Conservation (phyloP, 2,888 invertebrate species). For the Volucella inflata region DNA sequence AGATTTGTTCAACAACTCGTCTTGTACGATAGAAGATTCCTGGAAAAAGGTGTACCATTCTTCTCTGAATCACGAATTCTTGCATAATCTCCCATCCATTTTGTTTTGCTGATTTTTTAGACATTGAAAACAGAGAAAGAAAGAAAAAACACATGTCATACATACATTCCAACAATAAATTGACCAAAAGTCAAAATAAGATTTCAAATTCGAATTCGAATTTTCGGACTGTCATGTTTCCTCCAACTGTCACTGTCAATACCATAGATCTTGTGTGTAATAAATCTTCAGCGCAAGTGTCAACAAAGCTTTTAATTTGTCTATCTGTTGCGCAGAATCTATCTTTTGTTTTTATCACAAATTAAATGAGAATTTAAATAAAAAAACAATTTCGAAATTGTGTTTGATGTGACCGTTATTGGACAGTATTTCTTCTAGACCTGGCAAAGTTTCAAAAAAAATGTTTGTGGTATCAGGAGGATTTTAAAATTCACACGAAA, state of each 20-base stretch:
- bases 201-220: constrained; percentile 35
- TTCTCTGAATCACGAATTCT: constrained; percentile 47
- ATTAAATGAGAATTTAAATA: constrained; percentile 29
- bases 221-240: constrained; percentile 10
- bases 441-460: constrained; percentile 19
- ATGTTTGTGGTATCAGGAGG: constrained; percentile 35
- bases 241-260: constrained; percentile 26
- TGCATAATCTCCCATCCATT: too few relatives aligned
- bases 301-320: constrained; percentile 19
- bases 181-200: constrained; percentile 62
- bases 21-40: constrained; percentile 28
- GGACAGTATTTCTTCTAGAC: background rate
- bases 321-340: background rate
- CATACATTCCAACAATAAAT: constrained; percentile 50
- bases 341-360: constrained; percentile 6
- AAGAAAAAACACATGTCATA: constrained; percentile 4
- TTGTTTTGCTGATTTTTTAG: background rate
- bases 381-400: constrained; percentile 27
- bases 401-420: constrained; percentile 41
- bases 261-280: constrained; percentile 17
- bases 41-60: constrained; percentile 44
- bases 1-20: constrained; percentile 47
- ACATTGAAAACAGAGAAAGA: background rate
- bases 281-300: constrained; percentile 35
- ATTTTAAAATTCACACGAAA: constrained; percentile 53